Evolutionary conservation across 2,888 invertebrate species (phyloP), one percentile per base, ranked within the genome.

Genomic region (Polymixis flavicincta): DNA sequence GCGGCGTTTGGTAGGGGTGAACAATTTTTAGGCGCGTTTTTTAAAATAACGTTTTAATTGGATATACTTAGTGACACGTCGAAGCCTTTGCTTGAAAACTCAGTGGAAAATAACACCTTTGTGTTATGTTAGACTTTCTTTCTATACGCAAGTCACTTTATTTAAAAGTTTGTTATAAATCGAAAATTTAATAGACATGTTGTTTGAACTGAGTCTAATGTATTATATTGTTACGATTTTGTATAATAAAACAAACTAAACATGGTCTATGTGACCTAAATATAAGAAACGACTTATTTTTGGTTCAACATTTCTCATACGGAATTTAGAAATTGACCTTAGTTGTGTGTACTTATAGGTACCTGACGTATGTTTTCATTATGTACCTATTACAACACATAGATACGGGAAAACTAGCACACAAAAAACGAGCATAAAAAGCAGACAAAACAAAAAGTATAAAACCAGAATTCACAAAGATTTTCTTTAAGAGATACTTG

Each of bases 1-100:
- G 84, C 85, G 87, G 87, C 75, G 81, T 87, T 85, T 85, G 84
- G 85, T 78, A 82, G 80, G 86, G 86, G 76, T 76, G 83, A 82
- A 72, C 69, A 66, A 64, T 87, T 83, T 85, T 82, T 78, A 78
- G 80, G 83, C 75, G 78, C 76, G 67, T 81, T 87, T 89, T n/a
- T 87, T 83, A 80, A 85, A 87, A 85, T 86, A 86, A 82, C 68
- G 71, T 84, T 83, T 76, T 79, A 78, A 77, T 77, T 79, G 75
- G 42, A 76, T 84, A 76, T 74, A 73, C 25, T 73, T 73, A 74
- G 71, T 70, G 57, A 75, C 76, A 71, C 64, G 48, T 73, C 57
- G 67, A 71, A 80, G 71, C 70, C 60, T 85, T 83, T 52, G 28
- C 60, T 73, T 67, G 32, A 32, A 57, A 78, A 71, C 42, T 71